These are phyloP conservation scores for Sturmia bella DNA, from an alignment of 2,888 invertebrate species.

Conservation along the genomic window DNA sequence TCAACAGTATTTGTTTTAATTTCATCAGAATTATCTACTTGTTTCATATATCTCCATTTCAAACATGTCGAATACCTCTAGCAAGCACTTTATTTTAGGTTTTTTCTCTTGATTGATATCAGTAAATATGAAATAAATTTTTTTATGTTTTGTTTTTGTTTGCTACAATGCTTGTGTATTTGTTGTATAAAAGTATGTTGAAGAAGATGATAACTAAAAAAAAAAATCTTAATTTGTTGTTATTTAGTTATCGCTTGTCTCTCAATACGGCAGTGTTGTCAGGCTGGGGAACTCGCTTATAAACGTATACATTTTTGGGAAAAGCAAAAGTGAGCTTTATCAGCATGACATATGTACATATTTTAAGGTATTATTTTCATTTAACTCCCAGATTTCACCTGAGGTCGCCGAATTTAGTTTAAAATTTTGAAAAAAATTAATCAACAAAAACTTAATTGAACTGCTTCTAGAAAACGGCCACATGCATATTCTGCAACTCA, in stretches of 20 bases:
- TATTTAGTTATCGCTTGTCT: constrained; percentile 39
- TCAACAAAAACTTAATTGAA: no score
- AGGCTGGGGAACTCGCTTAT: background rate
- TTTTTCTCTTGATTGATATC: constrained; percentile 41
- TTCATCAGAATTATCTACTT: constrained; percentile 22
- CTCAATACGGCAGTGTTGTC: background rate
- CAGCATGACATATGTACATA: background rate
- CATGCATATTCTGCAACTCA: no score
- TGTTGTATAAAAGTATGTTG: constrained; percentile 11
- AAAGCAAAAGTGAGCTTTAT: no score
- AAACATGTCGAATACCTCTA: constrained; percentile 14
- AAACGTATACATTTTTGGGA: background rate
- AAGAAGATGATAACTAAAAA: constrained; percentile 40
- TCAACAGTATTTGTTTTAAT: constrained; percentile 38
- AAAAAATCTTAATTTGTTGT: constrained; percentile 33
- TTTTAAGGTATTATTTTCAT: no score
- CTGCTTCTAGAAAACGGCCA: no score
- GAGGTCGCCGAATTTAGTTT: no score
- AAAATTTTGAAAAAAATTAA: no score
- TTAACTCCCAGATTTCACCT: no score
- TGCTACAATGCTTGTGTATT: background rate
- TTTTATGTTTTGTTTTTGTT: constrained; percentile 14
- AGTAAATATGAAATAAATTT: constrained; percentile 23
- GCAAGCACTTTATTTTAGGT: background rate
- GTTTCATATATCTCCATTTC: constrained; percentile 9